Conservation (phyloP, 2,113 vertebrate genomes). For the Nesoenas mayeri region DNA sequence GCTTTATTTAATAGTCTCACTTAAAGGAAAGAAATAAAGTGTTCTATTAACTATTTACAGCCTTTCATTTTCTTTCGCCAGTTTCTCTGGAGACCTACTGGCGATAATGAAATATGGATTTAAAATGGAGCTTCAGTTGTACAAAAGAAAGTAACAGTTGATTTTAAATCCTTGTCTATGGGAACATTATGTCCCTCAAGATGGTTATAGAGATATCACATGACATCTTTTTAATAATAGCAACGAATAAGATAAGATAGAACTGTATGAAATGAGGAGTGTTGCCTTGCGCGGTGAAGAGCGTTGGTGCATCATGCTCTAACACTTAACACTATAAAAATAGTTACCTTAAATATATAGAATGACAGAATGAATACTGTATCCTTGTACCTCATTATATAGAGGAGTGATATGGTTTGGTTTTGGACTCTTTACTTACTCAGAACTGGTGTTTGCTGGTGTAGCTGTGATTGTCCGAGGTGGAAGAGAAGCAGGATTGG, state of each 20-base stretch:
- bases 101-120: constrained; percentile 47
- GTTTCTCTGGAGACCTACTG: constrained; percentile 46
- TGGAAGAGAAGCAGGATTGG: neutral
- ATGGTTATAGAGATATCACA: neutral
- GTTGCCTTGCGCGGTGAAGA: neutral
- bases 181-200: neutral
- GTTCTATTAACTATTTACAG: constrained; percentile 61
- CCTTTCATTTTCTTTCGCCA: constrained; percentile 14
- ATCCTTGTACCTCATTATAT: neutral
- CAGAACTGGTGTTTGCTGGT: neutral
- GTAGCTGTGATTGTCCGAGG: neutral
- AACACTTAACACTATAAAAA: neutral
- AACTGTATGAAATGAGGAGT: neutral
- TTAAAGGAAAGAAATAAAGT: constrained; percentile 52
- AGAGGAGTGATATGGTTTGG: neutral
- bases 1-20: constrained; percentile 62
- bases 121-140: neutral
- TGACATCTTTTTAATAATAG: neutral
- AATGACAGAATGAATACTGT: neutral
- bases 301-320: neutral
- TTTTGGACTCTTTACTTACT: neutral
- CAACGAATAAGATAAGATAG: neutral
- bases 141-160: neutral
- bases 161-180: neutral
- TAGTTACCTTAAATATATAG: neutral